Conservation (phyloP, 2,888 invertebrate genomes). For the Megaustenia siamemsis region DNA sequence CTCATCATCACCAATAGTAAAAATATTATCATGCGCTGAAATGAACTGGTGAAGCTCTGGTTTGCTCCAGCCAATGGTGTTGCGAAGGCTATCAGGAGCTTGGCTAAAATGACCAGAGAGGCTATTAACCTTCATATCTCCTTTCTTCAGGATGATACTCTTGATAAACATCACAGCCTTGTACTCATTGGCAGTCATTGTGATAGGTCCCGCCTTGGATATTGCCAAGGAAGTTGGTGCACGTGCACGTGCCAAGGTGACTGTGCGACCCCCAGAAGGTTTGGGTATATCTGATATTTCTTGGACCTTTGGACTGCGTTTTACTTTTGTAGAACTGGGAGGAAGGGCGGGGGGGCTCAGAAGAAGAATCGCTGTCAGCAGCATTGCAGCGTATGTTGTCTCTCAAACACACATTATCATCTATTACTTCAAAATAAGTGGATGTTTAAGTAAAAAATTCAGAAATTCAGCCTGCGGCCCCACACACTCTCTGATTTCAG, state of each 20-base stretch:
- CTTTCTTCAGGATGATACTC: slow-evolving; percentile 78
- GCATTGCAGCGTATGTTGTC: slow-evolving; percentile 75
- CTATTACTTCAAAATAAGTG: slow-evolving; percentile 79
- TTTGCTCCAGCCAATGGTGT: slow-evolving; percentile 79
- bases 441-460: slow-evolving; percentile 78
- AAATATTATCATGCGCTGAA: slow-evolving; percentile 76
- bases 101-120: slow-evolving; percentile 76
- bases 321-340: slow-evolving; percentile 65
- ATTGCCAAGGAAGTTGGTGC: slow-evolving; percentile 57
- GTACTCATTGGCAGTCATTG: slow-evolving; percentile 80
- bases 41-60: slow-evolving; percentile 78
- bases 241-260: slow-evolving; percentile 54
- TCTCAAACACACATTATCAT: slow-evolving; percentile 78
- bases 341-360: slow-evolving; percentile 61
- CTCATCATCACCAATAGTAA: slow-evolving; percentile 76
- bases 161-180: slow-evolving; percentile 80
- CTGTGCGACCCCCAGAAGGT: slow-evolving; percentile 58
- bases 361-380: slow-evolving; percentile 71
- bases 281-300: slow-evolving; percentile 66
- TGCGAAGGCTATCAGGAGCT: slow-evolving; percentile 77
- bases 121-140: slow-evolving; percentile 74
- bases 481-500: slow-evolving; percentile 88
- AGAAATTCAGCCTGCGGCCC: slow-evolving; percentile 80
- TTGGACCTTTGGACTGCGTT: slow-evolving; percentile 71
- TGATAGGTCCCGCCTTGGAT: slow-evolving; percentile 74